Evolutionary conservation across 2,113 vertebrate genomes (phyloP), one percentile per base, ranked within the genome.

Genomic region (Poeciliopsis occidentalis): DNA sequence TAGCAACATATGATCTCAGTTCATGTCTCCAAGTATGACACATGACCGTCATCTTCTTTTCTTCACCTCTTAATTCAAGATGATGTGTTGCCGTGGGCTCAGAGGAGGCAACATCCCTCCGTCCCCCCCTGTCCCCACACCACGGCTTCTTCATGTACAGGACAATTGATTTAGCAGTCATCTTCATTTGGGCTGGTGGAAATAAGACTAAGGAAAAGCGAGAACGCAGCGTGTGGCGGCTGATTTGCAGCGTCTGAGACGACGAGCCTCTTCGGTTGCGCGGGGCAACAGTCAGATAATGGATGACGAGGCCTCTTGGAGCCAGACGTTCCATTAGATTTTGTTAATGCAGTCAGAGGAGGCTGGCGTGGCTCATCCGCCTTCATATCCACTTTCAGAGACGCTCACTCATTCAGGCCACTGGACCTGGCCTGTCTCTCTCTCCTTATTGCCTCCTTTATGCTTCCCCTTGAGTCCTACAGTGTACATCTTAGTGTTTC

Each of bases 301-400:
- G 90, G 93, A 94, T 88, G 86, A 89, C 69, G 79, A 87, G 85
- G 91, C 79, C 90, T 88, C 67, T 41, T 86, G 93, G 91, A 94
- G 94, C 91, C 94, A 92, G 90, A 76, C 76, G 86, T 89, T 93
- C 93, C 94, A 95, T 95, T 95, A 94, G 84, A 90, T 92, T 91
- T 88, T 78, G 88, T 91, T 95, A 94, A 94, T 93, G 93, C 79
- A 89, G 87, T 94, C 92, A 89, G 90, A 87, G 91, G 90, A 89
- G 89, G 87, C 86, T 88, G 81, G 76, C 71, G 73, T 78, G 83
- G 83, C 88, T 92, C 92, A 88, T 92, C 91, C 82, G 87, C 88
- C 85, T 91, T 93, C 89, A 89, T 83, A 90, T 94, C 90, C 81
- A 89, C 81, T 92, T 91, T 91, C 88, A 88, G 75, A 92, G 86